Conservation (phyloP, 37 sponge, comb jelly and placozoan genomes). For the Theonella swinhoei region DNA sequence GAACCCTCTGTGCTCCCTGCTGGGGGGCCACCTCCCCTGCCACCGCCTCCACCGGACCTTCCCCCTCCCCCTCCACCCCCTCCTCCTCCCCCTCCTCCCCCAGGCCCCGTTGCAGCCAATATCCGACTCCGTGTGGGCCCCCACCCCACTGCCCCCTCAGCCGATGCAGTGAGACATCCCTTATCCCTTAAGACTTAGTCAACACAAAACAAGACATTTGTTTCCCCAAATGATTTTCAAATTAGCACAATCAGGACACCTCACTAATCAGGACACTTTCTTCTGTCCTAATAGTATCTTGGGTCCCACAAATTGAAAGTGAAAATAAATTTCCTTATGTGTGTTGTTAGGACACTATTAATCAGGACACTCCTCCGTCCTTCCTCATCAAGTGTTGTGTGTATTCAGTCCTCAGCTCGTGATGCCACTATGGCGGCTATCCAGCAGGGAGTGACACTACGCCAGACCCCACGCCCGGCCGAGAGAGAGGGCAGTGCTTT, state of each 20-base stretch:
- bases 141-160: conserved; percentile 53
- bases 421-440: conserved; percentile 46
- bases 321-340: too few relatives aligned
- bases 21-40: background rate
- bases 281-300: too few relatives aligned
- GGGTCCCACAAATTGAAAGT: too few relatives aligned
- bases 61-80: conserved; percentile 32
- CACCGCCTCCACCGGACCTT: background rate
- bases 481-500: background rate
- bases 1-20: background rate
- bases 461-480: background rate
- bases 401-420: too few relatives aligned
- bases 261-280: too few relatives aligned
- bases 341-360: too few relatives aligned
- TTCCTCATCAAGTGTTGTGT: too few relatives aligned
- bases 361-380: too few relatives aligned
- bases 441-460: conserved; percentile 31
- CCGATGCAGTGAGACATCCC: background rate
- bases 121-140: background rate
- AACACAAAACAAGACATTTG: too few relatives aligned
- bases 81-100: conserved; percentile 2
- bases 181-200: background rate
- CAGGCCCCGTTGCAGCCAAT: too few relatives aligned
- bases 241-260: too few relatives aligned
- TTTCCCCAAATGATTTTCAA: too few relatives aligned